Percentiles rank a stretch among this genome's conserved stretches.
Conservation (phyloP, 2,888 invertebrate species). For the Acanthosoma haemorrhoidale region DNA sequence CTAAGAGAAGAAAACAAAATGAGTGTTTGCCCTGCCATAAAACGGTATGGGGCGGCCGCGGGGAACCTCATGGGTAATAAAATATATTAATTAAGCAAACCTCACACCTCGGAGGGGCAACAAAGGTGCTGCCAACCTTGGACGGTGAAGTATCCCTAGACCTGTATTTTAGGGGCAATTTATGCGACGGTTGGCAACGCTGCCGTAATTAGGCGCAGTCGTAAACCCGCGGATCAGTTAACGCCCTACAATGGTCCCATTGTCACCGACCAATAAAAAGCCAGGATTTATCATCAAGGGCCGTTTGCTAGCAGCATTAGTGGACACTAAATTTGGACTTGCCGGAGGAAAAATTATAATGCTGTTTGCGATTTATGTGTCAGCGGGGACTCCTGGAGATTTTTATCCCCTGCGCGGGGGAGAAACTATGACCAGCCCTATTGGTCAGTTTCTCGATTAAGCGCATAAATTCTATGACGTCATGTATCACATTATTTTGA, state of each 20-base stretch:
- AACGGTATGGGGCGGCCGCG: background rate
- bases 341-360: background rate
- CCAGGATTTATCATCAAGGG: constrained; percentile 28
- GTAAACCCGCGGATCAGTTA: constrained; percentile 23
- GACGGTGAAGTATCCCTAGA: constrained; percentile 11
- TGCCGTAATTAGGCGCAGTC: constrained; percentile 22
- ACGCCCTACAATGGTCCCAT: constrained; percentile 19
- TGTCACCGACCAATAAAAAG: constrained; percentile 25
- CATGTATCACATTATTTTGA: too few relatives aligned
- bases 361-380: background rate
- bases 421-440: too few relatives aligned
- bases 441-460: too few relatives aligned
- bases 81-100: constrained; percentile 23
- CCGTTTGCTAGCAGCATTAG: constrained; percentile 24
- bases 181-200: constrained; percentile 1
- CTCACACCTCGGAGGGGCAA: constrained; percentile 19
- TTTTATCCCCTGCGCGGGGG: constrained; percentile 6
- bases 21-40: constrained; percentile 6
- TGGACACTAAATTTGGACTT: constrained; percentile 20
- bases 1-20: constrained; percentile 2
- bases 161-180: constrained; percentile 23
- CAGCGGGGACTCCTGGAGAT: background rate
- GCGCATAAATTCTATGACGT: too few relatives aligned
- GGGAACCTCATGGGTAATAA: background rate
- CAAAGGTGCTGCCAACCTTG: constrained; percentile 16